Base-by-base conservation (phyloP, 2,113 vertebrate genomes). In the Stigmatopora argus region DNA sequence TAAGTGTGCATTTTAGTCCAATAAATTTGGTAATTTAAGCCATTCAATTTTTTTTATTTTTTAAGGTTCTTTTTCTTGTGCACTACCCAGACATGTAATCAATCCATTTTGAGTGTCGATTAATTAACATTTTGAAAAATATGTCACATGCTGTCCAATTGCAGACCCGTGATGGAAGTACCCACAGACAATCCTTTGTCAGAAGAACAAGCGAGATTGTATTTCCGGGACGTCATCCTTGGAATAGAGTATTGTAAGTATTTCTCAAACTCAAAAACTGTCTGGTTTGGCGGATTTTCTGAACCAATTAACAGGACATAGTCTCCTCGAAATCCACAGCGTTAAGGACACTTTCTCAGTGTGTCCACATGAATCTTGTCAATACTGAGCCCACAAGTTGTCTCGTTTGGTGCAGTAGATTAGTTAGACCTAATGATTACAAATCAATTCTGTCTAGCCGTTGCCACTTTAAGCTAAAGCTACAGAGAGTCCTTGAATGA, bases 201-300 rank as follows among this genome's bases (percentile, higher is more conserved):
- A 0, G 96, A 97, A 83, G 93, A 98, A 53, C 94, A 97, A 87
- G 92, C 94, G 2, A 90, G 94, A 26, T 76, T 92, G 58, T 95
- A 96, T 88, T 94, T 99, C 83, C 91, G 94, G 87, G 97, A 99
- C 75, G 88, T 99, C 53, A 91, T 99, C 75, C 86, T 99, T 81
- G 97, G 97, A 70, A 97, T 99, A 0, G 96, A 99, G 83, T 99
- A 99, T 87, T 71, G 97, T 98, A 84, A 98, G 97, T 96, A 67
- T 26, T 21, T 13, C 35, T 21, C 10, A 10, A 26, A 26, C 14
- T 3, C 18, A n/a, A 13, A 14, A 26, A 11, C n/a, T 38, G 34
- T 49, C 21, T 21, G 7, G 8, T 46, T 46, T 14, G 13, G 4
- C 14, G 7, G 59, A 64, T 55, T 18, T 62, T 5, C 1, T 31